phyloP scores from a whole-genome alignment of 2,113 vertebrate species.

The Epinephelus cyanopodus region DNA sequence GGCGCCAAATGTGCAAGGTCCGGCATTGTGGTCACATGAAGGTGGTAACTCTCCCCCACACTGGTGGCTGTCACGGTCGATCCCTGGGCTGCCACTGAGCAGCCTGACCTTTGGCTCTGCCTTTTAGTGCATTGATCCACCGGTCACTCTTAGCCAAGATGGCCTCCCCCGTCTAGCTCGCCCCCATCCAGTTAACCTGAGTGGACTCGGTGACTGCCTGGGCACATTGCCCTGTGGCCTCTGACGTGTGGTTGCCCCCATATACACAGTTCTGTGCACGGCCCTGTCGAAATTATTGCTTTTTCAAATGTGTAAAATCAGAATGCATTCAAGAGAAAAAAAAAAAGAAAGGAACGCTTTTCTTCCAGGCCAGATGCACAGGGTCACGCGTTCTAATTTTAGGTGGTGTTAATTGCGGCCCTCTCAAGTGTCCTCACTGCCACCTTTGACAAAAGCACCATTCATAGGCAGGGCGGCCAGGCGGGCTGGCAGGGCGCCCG shows the following conservation, averaged over 20 bases:
- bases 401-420: slow-evolving; percentile 78
- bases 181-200: slow-evolving; percentile 62
- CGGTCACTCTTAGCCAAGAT: slow-evolving; percentile 74
- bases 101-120: slow-evolving; percentile 80
- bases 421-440: slow-evolving; percentile 77
- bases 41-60: slow-evolving; percentile 13
- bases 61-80: slow-evolving; percentile 65
- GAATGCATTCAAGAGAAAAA: not conserved
- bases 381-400: slow-evolving; percentile 77
- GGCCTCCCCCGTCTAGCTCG: slow-evolving; percentile 40
- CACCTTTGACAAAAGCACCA: slow-evolving; percentile 77
- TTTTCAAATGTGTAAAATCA: slow-evolving; percentile 26
- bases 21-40: slow-evolving; percentile 25
- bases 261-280: slow-evolving; percentile 28
- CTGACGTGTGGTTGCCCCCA: slow-evolving; percentile 23
- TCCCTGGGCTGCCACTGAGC: slow-evolving; percentile 72
- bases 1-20: no score
- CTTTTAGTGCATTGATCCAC: slow-evolving; percentile 82
- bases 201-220: slow-evolving; percentile 38
- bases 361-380: slow-evolving; percentile 44
- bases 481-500: slow-evolving; percentile 58
- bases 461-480: slow-evolving; percentile 62
- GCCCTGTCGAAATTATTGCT: slow-evolving; percentile 49
- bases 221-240: slow-evolving; percentile 45
- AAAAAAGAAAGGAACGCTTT: not conserved